A percentile compares a stretch with the other conserved stretches of the same genome.
phyloP scores from a whole-genome alignment of 1,140 invertebrate species.

The Aphelenchoides avenae region DNA sequence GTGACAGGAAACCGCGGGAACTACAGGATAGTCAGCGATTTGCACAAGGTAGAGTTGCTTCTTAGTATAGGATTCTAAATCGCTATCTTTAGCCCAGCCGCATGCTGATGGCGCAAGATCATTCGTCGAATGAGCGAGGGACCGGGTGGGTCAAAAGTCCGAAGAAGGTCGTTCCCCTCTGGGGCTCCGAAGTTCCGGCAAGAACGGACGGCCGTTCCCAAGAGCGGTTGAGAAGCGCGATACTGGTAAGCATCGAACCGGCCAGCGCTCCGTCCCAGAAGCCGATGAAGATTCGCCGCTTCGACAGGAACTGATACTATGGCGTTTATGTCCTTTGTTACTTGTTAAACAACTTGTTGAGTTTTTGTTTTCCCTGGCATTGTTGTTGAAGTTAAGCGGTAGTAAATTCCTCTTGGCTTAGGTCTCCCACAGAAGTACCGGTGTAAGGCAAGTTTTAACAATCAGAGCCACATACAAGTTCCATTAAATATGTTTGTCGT shows the following conservation, averaged over 20 bases:
- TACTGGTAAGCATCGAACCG: background rate
- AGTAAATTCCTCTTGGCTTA: too few species aligned
- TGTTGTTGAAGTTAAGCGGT: too few species aligned
- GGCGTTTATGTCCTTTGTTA: too few species aligned
- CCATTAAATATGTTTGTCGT: too few species aligned
- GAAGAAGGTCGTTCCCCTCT: background rate
- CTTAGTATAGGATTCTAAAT: background rate
- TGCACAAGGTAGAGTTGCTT: conserved; percentile 5
- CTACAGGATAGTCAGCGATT: conserved; percentile 6
- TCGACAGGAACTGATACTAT: conserved; percentile 20
- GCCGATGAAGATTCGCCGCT: conserved; percentile 18
- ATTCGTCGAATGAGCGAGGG: background rate
- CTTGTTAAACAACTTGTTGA: too few species aligned
- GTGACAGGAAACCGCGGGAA: conserved; percentile 12
- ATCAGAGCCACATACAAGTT: too few species aligned
- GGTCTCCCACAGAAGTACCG: too few species aligned
- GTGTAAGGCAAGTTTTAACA: too few species aligned
- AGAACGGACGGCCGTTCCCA: too few species aligned
- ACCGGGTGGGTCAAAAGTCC: background rate
- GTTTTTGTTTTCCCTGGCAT: too few species aligned
- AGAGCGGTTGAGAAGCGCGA: background rate
- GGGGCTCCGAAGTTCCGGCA: background rate
- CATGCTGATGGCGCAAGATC: background rate
- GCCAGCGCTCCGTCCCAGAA: conserved; percentile 4
- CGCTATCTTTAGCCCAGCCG: conserved; percentile 1